These are phyloP conservation scores for Philopedon plagiatum DNA, from an alignment of 2,888 invertebrate genomes.

Conservation along the genomic window DNA sequence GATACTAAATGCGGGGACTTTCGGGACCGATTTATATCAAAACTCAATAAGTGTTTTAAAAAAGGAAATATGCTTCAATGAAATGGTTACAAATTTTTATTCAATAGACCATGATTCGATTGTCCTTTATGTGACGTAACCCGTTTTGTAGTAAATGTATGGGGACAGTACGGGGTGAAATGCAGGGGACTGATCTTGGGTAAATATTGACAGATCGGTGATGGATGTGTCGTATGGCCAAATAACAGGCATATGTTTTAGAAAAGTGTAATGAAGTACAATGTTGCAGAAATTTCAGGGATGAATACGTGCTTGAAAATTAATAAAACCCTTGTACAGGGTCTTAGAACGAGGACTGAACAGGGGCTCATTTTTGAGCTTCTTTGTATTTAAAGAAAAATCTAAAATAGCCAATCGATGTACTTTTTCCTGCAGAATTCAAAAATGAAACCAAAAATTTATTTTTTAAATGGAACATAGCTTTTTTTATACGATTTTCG, in stretches of 20 bases:
- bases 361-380: too few relatives aligned
- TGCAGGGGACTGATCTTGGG: neutral
- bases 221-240: neutral
- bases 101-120: constrained; percentile 45
- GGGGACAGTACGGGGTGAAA: constrained; percentile 27
- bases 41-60: constrained; percentile 38
- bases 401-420: too few relatives aligned
- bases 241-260: constrained; percentile 2
- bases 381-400: too few relatives aligned
- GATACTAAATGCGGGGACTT: constrained; percentile 30
- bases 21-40: constrained; percentile 35
- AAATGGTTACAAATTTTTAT: constrained; percentile 43
- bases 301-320: too few relatives aligned
- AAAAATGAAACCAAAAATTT: too few relatives aligned
- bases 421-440: too few relatives aligned
- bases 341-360: too few relatives aligned
- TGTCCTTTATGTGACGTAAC: constrained; percentile 22
- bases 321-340: too few relatives aligned
- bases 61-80: constrained; percentile 29
- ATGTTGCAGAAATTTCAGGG: too few relatives aligned
- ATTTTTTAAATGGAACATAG: too few relatives aligned
- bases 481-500: too few relatives aligned
- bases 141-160: constrained; percentile 3
- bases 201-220: constrained; percentile 38
- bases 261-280: neutral